Evolutionary conservation across 2,797 vertebrate genomes (phyloP).

Genomic region (Pangasius mekongensis): DNA sequence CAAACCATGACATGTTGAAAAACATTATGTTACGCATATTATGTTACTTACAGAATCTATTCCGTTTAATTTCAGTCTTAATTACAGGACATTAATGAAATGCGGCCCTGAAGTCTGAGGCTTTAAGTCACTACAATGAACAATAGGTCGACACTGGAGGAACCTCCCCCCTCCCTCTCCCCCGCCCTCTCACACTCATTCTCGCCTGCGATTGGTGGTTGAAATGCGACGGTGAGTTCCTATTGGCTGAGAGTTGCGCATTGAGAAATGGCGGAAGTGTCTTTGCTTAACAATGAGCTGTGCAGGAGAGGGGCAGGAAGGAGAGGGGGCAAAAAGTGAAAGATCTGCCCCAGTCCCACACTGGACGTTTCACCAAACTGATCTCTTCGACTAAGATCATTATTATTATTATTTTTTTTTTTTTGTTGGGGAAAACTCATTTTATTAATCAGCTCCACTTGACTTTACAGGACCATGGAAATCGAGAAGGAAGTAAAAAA

Average conservation of each 20-base stretch:
- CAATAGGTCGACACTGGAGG: neutral
- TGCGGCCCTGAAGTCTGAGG: neutral
- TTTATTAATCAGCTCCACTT: neutral
- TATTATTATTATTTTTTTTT: neutral
- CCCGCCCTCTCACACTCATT: neutral
- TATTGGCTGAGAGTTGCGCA: constrained; percentile 42
- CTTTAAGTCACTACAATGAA: neutral
- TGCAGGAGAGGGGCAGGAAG: neutral
- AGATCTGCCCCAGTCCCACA: neutral
- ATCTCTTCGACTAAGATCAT: neutral
- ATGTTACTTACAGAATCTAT: no score
- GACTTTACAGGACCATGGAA: constrained; percentile 65
- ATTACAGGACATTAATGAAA: neutral
- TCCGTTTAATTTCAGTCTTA: no score
- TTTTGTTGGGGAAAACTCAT: neutral
- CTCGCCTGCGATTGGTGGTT: constrained; percentile 44
- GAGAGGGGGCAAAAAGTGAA: constrained; percentile 19
- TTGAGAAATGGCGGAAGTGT: constrained; percentile 46
- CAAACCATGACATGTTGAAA: neutral
- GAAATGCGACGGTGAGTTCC: neutral
- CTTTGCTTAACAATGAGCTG: constrained; percentile 32
- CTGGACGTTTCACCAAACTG: neutral
- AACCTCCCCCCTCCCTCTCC: neutral
- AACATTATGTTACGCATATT: neutral
- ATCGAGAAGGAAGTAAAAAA: constrained; percentile 80